Evolutionary conservation across 2,113 vertebrate species (phyloP).

Genomic region (Benitochromis conjunctus): DNA sequence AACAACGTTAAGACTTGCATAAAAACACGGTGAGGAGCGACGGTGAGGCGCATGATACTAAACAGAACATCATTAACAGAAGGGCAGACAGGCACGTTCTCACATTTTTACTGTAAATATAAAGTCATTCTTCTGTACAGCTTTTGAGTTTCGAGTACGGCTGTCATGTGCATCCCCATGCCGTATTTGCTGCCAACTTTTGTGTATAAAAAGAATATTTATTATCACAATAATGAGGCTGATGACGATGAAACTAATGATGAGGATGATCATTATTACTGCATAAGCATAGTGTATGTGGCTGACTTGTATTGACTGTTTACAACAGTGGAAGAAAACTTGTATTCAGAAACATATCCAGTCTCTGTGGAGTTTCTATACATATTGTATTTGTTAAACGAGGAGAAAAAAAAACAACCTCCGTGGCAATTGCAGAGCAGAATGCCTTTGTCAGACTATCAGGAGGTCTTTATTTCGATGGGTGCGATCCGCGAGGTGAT

Average conservation of each 20-base stretch:
- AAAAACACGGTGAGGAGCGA: constrained; percentile 7
- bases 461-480: constrained; percentile 55
- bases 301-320: constrained; percentile 75
- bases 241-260: constrained; percentile 53
- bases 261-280: constrained; percentile 55
- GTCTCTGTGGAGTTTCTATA: constrained; percentile 74
- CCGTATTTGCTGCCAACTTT: constrained; percentile 81
- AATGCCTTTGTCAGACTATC: constrained; percentile 52
- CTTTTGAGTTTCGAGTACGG: constrained; percentile 76
- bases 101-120: constrained; percentile 87
- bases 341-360: constrained; percentile 66
- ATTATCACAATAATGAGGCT: constrained; percentile 67
- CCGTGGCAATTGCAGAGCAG: constrained; percentile 50
- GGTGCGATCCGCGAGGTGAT: constrained; percentile 64
- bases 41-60: constrained; percentile 60
- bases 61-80: constrained; percentile 50
- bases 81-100: constrained; percentile 58
- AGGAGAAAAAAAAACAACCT: constrained; percentile 24
- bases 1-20: constrained; percentile 9
- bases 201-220: constrained; percentile 76
- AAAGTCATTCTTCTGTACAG: constrained; percentile 80
- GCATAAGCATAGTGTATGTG: constrained; percentile 70
- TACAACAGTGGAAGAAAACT: constrained; percentile 70
- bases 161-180: constrained; percentile 75
- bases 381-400: constrained; percentile 72